Conservation (phyloP, 53 echinoderm and acorn worm genomes). For the Actinopyga echinites region DNA sequence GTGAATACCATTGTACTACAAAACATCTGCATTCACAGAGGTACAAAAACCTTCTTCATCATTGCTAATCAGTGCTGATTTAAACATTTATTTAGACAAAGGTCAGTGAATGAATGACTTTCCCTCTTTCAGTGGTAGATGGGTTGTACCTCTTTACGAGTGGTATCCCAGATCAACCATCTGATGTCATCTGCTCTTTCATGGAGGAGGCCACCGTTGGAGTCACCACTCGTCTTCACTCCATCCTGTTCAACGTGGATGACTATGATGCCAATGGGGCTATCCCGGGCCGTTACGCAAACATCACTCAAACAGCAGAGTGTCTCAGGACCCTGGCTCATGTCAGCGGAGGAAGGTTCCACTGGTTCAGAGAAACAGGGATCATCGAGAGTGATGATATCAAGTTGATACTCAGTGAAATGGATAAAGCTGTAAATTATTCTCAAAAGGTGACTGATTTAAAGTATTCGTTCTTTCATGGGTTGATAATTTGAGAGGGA, state of each 20-base stretch:
- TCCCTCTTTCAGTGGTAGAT: constrained; percentile 65
- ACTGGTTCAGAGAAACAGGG: constrained; percentile 98
- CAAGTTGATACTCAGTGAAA: constrained; percentile 85
- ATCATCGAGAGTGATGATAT: constrained; percentile 99
- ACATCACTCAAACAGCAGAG: constrained; percentile 97
- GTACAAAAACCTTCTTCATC: too few species aligned
- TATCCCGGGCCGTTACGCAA: constrained; percentile 95
- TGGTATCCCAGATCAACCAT: constrained; percentile 93
- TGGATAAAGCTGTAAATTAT: constrained; percentile 99
- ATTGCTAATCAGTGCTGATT: too few species aligned
- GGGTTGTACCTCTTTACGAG: constrained; percentile 98
- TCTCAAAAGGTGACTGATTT: constrained; percentile 92
- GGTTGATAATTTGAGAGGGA: background rate
- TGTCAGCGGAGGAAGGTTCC: constrained; percentile 89
- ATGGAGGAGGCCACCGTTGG: constrained; percentile 91
- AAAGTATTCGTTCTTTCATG: background rate
- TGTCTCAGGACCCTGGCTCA: constrained; percentile 95
- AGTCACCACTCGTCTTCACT: constrained; percentile 75
- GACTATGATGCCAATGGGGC: constrained; percentile 83
- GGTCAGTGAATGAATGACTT: background rate
- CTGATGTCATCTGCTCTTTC: constrained; percentile 92
- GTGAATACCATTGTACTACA: too few species aligned
- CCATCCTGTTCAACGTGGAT: constrained; percentile 97
- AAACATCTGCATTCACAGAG: too few species aligned
- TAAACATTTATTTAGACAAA: too few species aligned